Conservation (phyloP, 1,140 invertebrate species). For the Rhizoglyphus robini region DNA sequence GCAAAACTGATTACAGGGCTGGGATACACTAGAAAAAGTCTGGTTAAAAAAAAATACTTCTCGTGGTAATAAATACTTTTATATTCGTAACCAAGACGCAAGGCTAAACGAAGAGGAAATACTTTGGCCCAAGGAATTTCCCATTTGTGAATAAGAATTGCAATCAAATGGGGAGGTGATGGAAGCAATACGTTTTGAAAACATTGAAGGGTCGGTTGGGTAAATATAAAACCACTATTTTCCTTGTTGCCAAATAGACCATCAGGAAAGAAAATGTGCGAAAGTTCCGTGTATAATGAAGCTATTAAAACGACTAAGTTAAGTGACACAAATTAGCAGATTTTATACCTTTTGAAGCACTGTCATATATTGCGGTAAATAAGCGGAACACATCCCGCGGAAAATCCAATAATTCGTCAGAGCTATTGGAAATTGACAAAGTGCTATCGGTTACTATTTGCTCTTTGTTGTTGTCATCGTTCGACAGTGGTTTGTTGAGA, state of each 20-base stretch:
- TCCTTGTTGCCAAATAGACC: constrained; percentile 59
- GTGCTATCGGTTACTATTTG: not conserved
- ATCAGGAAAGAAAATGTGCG: constrained; percentile 46
- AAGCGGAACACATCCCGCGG: constrained; percentile 64
- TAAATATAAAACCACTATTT: constrained; percentile 68
- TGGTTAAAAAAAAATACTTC: not conserved
- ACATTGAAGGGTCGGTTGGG: constrained; percentile 67
- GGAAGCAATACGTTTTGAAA: constrained; percentile 60
- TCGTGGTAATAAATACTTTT: constrained; percentile 35
- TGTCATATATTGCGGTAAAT: constrained; percentile 56
- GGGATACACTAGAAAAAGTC: constrained; percentile 50
- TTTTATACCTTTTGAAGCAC: constrained; percentile 55
- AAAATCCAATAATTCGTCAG: constrained; percentile 30
- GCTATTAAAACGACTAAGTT: constrained; percentile 35
- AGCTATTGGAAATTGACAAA: not conserved
- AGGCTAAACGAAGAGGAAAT: constrained; percentile 58
- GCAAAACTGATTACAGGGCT: constrained; percentile 67
- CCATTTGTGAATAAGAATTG: constrained; percentile 66
- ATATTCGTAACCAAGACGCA: constrained; percentile 69
- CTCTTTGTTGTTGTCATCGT: not conserved
- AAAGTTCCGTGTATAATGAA: constrained; percentile 53
- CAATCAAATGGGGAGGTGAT: constrained; percentile 59
- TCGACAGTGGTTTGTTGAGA: constrained; percentile 40
- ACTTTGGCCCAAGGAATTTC: constrained; percentile 75
- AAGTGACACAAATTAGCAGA: not conserved